Conservation (phyloP, 1,140 invertebrate genomes). For the Agrypnia vestita region DNA sequence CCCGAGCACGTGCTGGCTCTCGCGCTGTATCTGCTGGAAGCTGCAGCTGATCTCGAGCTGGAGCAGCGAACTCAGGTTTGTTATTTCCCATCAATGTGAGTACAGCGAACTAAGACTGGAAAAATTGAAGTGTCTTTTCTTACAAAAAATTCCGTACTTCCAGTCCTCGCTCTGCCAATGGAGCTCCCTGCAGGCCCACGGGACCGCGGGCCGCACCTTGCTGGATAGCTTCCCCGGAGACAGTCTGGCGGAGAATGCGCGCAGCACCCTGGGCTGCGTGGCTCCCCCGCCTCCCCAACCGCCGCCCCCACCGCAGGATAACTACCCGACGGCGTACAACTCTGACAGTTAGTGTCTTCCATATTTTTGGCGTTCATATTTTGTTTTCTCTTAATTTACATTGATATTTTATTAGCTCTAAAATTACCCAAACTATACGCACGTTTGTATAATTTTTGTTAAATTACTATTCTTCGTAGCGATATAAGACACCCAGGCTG, state of each 20-base stretch:
- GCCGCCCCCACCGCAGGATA: constrained; percentile 38
- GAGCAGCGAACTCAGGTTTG: constrained; percentile 60
- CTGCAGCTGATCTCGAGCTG: constrained; percentile 81
- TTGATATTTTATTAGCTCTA: too few relatives aligned
- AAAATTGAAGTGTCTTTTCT: too few relatives aligned
- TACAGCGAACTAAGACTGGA: too few relatives aligned
- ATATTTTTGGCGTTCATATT: not conserved
- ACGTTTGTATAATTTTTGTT: too few relatives aligned
- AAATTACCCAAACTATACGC: too few relatives aligned
- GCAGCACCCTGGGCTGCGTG: constrained; percentile 80
- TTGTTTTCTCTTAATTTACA: too few relatives aligned
- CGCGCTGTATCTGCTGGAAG: constrained; percentile 89
- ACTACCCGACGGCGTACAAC: constrained; percentile 61
- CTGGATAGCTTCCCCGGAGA: constrained; percentile 79
- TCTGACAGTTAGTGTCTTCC: constrained; percentile 64
- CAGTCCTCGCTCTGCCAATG: constrained; percentile 55
- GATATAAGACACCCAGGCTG: too few relatives aligned
- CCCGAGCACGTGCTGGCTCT: constrained; percentile 90
- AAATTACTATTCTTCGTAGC: too few relatives aligned
- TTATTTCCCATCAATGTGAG: constrained; percentile 8
- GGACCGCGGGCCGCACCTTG: constrained; percentile 54
- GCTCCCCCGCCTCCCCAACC: constrained; percentile 57
- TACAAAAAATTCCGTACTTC: not conserved
- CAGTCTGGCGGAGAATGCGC: constrained; percentile 85
- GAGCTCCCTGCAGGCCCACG: constrained; percentile 26